These are phyloP conservation scores for Atethmia centrago DNA, from an alignment of 2,888 invertebrate genomes.

Conservation along the genomic window DNA sequence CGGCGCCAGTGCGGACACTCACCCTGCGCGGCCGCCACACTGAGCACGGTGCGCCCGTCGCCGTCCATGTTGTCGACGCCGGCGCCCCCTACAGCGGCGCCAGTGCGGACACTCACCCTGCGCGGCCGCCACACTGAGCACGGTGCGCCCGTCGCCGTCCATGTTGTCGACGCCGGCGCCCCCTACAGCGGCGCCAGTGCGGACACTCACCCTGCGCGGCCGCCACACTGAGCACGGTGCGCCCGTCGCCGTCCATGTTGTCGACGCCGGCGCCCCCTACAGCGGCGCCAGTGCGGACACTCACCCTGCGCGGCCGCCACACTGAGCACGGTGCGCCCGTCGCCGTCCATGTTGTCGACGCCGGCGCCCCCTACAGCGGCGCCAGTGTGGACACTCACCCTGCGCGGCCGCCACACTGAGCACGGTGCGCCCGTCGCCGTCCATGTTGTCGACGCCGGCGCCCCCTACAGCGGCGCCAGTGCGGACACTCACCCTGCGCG, in stretches of 20 bases:
- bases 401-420: constrained; percentile 96
- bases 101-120: constrained; percentile 89
- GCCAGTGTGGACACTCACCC: constrained; percentile 82
- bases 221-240: constrained; percentile 96
- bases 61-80: constrained; percentile 98
- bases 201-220: constrained; percentile 93
- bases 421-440: constrained; percentile 97
- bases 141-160: constrained; percentile 98
- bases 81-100: no score
- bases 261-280: constrained; percentile 99
- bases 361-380: constrained; percentile 99
- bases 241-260: constrained; percentile 97
- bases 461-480: no score
- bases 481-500: constrained; percentile 91
- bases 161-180: constrained; percentile 98
- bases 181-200: no score
- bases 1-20: no score
- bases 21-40: constrained; percentile 96
- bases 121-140: constrained; percentile 95
- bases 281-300: no score
- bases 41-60: constrained; percentile 97
- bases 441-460: constrained; percentile 98
- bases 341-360: constrained; percentile 98
- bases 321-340: constrained; percentile 97
- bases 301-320: constrained; percentile 95